Evolutionary conservation across 2,888 invertebrate genomes (phyloP).

Genomic region (Drosophila glabriapex): DNA sequence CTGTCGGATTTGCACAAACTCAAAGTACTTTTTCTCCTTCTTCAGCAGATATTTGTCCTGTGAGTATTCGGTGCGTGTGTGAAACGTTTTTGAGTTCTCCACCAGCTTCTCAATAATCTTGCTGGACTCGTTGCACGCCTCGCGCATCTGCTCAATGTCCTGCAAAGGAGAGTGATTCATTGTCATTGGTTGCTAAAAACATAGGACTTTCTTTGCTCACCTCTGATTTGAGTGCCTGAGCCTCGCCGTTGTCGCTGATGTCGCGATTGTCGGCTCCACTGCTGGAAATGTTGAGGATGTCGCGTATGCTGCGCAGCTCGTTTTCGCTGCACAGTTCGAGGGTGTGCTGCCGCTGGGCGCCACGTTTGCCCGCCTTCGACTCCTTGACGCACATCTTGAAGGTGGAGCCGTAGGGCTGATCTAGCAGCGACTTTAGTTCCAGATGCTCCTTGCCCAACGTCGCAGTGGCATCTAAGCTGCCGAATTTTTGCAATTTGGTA

Average conservation of each 20-base stretch:
- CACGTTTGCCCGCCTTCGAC: slow-evolving; percentile 63
- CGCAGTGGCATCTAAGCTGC: slow-evolving; percentile 88
- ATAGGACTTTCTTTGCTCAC: slow-evolving; percentile 6
- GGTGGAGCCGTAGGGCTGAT: slow-evolving; percentile 90
- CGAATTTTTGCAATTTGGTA: slow-evolving; percentile 91
- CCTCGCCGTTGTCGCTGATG: slow-evolving; percentile 90
- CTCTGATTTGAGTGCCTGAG: slow-evolving; percentile 91
- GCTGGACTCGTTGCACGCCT: slow-evolving; percentile 90
- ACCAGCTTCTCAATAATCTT: slow-evolving; percentile 95
- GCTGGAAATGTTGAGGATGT: slow-evolving; percentile 88
- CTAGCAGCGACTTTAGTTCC: slow-evolving; percentile 89
- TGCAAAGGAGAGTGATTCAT: slow-evolving; percentile 82
- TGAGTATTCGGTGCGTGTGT: slow-evolving; percentile 95
- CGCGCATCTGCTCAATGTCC: slow-evolving; percentile 92
- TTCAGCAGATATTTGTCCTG: slow-evolving; percentile 98
- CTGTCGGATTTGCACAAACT: slow-evolving; percentile 91
- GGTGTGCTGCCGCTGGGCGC: slow-evolving; percentile 86
- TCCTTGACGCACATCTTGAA: slow-evolving; percentile 91
- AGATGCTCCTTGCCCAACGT: slow-evolving; percentile 90
- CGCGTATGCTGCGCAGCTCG: slow-evolving; percentile 87
- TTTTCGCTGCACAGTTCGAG: slow-evolving; percentile 86
- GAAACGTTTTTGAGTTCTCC: slow-evolving; percentile 96
- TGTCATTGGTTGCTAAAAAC: neutral
- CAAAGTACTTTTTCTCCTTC: slow-evolving; percentile 97
- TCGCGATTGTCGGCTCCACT: slow-evolving; percentile 94